These are phyloP conservation scores for Rhyacichthys aspro DNA, from an alignment of 2,797 vertebrate genomes.

Conservation along the genomic window DNA sequence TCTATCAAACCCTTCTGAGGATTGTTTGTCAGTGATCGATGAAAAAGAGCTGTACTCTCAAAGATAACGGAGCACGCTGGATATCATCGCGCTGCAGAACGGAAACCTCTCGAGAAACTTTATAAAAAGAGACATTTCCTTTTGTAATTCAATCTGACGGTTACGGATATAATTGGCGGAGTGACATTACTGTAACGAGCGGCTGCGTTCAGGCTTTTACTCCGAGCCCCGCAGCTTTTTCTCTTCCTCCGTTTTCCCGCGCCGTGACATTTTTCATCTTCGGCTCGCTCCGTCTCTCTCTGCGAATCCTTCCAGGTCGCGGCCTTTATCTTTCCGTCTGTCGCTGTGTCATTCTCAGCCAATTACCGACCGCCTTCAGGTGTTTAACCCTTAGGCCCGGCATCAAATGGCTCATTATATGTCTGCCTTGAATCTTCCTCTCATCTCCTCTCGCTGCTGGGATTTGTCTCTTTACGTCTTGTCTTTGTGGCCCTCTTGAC, in stretches of 20 bases:
- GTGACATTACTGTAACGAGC: constrained; percentile 61
- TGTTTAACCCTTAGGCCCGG: constrained; percentile 56
- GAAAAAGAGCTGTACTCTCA: constrained; percentile 25
- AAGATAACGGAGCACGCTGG: constrained; percentile 30
- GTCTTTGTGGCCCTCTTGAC: too few relatives aligned
- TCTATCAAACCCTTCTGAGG: constrained; percentile 11
- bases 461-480: constrained; percentile 15
- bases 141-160: constrained; percentile 47
- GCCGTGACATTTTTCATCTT: constrained; percentile 25
- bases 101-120: constrained; percentile 33
- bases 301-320: constrained; percentile 39
- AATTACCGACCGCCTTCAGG: constrained; percentile 65
- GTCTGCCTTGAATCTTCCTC: constrained; percentile 45
- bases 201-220: constrained; percentile 32
- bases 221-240: constrained; percentile 16
- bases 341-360: constrained; percentile 62
- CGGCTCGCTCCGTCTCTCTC: neutral
- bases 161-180: constrained; percentile 53
- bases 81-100: constrained; percentile 25
- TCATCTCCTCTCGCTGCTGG: neutral
- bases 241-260: constrained; percentile 8
- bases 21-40: constrained; percentile 24
- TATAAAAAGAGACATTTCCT: constrained; percentile 33
- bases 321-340: constrained; percentile 34
- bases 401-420: constrained; percentile 65